These are phyloP conservation scores for Taxidea taxus DNA, from an alignment of 2,113 vertebrate genomes.

Conservation along the genomic window DNA sequence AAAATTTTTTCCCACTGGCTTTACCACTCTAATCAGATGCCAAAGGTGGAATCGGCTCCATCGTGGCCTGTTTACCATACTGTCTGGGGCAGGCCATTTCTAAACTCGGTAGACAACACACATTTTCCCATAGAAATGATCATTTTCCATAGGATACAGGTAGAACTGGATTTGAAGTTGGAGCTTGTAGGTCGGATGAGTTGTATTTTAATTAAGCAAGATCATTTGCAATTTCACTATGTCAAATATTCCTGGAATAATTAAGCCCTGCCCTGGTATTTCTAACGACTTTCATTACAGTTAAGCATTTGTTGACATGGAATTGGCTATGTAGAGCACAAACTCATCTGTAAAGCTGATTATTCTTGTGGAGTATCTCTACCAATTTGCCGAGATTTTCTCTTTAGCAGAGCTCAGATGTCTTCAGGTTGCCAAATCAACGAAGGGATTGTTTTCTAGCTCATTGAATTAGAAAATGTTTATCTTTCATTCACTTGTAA, in stretches of 20 bases:
- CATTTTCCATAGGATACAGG: neutral
- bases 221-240: slow-evolving; percentile 2
- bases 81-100: neutral
- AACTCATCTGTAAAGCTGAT: neutral
- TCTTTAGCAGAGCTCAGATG: neutral
- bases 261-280: neutral
- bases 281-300: neutral
- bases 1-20: neutral
- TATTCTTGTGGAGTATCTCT: neutral
- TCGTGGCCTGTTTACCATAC: neutral
- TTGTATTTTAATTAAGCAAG: slow-evolving; percentile 17
- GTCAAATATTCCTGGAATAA: slow-evolving; percentile 33
- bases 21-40: neutral
- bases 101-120: neutral
- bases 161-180: neutral
- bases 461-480: neutral
- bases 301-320: slow-evolving; percentile 16
- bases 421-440: neutral
- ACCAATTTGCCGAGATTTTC: neutral
- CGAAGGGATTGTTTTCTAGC: neutral
- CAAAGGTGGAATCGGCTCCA: neutral
- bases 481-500: slow-evolving; percentile 30
- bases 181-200: neutral
- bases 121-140: neutral
- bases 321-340: neutral